Base-by-base conservation (phyloP, 2,113 vertebrate genomes). In the Corythaixoides concolor region DNA sequence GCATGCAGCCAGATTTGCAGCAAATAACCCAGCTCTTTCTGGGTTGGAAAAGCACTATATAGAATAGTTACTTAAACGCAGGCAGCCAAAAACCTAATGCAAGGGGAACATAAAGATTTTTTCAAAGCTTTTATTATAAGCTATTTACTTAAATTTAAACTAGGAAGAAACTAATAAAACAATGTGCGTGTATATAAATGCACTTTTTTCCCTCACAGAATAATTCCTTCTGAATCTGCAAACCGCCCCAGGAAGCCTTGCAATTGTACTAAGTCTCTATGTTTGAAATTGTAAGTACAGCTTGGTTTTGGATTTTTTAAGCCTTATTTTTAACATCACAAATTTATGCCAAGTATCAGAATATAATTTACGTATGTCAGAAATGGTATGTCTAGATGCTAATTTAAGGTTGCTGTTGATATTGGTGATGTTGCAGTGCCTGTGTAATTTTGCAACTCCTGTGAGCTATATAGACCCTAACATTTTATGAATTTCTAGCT, bases 251-350 rank as follows among this genome's bases (percentile, higher is more conserved):
- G 99, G 95, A 99, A 99, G 97, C 99, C 99, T 4, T 99, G 99
- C 94, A 99, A 99, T 97, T 99, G 99, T 98, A 99, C 99, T 67
- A 99, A 99, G 96, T 99, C 99, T 2, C 98, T 99, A 52, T 99
- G 99, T 97, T 98, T 99, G 91, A 99, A 99, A 97, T 93, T 99
- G 99, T 99, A 98, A 99, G 99, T 99, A 88, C 67, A 90, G 33
- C 28, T 74, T 85, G 85, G 15, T 33, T 76, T 66, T 60, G 4
- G 13, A 11, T n/a, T 58, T 89, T 90, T 52, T 50, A 78, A 47
- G 28, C 75, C 12, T 90, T 52, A 12, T 43, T 72, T 81, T 82
- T 64, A 17, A 52, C 24, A 53, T 59, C 30, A 52, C 49, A 67
- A 50, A 64, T 45, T 30, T 78, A 58, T 6, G 5, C 39, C 49